phyloP scores from a whole-genome alignment of 2,888 invertebrate genomes.

The Lumbricus terrestris region DNA sequence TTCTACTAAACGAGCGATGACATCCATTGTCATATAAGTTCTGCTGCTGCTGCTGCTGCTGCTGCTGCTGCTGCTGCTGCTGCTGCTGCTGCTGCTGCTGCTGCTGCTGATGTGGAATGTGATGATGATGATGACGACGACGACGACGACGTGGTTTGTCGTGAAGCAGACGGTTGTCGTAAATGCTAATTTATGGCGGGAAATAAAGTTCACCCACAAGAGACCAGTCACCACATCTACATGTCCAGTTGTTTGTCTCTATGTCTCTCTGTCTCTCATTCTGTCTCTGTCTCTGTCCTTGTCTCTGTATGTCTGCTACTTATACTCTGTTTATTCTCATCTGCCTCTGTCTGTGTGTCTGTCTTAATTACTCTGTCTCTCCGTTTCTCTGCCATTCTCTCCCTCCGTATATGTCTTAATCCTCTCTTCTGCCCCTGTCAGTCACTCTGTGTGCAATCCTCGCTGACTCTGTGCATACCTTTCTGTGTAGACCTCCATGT shows the following conservation, averaged over 20 bases:
- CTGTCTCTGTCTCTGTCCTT: background rate
- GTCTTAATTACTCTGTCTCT: no score
- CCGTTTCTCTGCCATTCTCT: background rate
- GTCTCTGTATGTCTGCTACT: background rate
- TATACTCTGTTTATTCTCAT: no score
- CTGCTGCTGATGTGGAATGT: conserved; percentile 6
- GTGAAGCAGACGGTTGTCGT: background rate
- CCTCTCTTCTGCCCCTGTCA: background rate
- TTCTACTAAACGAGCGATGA: background rate
- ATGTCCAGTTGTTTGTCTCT: background rate
- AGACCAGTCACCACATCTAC: background rate
- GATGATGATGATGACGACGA: conserved; percentile 22
- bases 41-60: background rate
- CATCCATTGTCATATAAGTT: background rate
- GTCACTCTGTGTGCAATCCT: no score
- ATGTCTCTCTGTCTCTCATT: background rate
- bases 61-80: background rate
- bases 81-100: conserved; percentile 11
- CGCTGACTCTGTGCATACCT: no score
- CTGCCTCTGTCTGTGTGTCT: background rate
- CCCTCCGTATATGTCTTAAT: background rate
- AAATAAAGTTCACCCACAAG: background rate
- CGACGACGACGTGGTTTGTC: background rate
- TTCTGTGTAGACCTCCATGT: background rate
- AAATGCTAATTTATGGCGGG: background rate